Conservation (phyloP, 2,797 vertebrate species). For the Falco biarmicus region DNA sequence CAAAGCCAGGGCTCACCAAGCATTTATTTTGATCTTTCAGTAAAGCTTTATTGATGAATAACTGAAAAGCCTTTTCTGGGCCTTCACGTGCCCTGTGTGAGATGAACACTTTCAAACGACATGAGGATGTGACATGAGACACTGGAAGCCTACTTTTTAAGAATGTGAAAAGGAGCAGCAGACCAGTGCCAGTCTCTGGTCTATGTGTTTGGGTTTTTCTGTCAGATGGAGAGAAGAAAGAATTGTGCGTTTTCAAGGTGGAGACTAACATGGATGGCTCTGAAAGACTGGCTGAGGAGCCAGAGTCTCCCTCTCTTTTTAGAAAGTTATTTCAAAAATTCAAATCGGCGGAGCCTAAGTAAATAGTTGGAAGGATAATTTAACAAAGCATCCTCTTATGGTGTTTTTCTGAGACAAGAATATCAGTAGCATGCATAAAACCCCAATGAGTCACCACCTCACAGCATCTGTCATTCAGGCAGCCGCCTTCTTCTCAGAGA, state of each 20-base stretch:
- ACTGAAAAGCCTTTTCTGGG: slow-evolving; percentile 20
- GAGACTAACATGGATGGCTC: background rate
- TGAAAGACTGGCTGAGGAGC: background rate
- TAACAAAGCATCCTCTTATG: slow-evolving; percentile 54
- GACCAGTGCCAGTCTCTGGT: background rate
- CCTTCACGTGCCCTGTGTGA: background rate
- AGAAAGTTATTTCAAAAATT: slow-evolving; percentile 63
- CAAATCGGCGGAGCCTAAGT: slow-evolving; percentile 15
- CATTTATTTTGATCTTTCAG: slow-evolving; percentile 2
- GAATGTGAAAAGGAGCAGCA: background rate
- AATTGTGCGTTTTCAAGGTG: background rate
- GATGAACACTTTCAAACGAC: background rate
- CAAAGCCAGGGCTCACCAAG: background rate
- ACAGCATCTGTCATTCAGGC: background rate
- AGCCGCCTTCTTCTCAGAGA: background rate
- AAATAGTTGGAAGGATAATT: slow-evolving; percentile 55
- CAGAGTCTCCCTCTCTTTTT: slow-evolving; percentile 34
- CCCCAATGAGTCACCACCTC: background rate
- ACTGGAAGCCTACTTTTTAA: background rate
- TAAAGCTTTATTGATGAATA: slow-evolving; percentile 10
- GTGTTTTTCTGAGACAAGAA: slow-evolving; percentile 42
- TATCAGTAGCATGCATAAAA: slow-evolving; percentile 21
- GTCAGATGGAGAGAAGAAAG: background rate
- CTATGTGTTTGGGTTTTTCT: background rate
- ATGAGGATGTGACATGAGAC: background rate